Conservation (phyloP, 2,888 invertebrate genomes). For the Eilema depressum region DNA sequence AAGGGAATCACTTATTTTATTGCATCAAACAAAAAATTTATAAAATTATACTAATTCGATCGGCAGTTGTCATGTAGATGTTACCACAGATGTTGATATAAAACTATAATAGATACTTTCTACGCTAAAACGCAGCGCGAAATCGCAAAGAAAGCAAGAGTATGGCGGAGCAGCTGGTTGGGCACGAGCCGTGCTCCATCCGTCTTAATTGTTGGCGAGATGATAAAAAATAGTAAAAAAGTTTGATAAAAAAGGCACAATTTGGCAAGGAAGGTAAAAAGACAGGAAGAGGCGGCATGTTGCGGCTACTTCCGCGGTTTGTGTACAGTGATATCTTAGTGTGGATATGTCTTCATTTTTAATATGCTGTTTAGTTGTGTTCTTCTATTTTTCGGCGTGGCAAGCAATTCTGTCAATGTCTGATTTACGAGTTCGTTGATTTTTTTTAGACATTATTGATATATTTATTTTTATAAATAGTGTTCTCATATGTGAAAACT, state of each 20-base stretch:
- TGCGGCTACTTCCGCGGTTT: constrained; percentile 84
- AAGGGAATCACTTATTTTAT: too few species aligned
- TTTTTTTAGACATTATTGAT: not conserved
- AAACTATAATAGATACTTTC: constrained; percentile 39
- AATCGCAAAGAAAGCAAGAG: constrained; percentile 68
- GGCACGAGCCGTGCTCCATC: constrained; percentile 79
- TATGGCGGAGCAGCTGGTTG: constrained; percentile 67
- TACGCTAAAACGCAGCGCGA: constrained; percentile 47
- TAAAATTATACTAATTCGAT: not conserved
- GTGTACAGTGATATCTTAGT: constrained; percentile 43
- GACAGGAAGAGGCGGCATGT: constrained; percentile 83
- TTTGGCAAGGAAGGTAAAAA: constrained; percentile 77
- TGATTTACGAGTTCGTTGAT: too few species aligned
- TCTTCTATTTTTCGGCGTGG: too few species aligned
- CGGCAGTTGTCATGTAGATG: constrained; percentile 27
- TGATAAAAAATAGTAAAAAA: constrained; percentile 64
- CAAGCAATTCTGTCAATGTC: too few species aligned
- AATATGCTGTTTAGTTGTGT: too few species aligned
- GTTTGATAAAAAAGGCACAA: constrained; percentile 70
- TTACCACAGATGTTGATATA: constrained; percentile 39
- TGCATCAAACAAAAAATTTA: too few species aligned
- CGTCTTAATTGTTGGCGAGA: constrained; percentile 66
- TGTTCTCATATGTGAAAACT: too few species aligned
- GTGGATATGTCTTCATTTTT: constrained; percentile 54
- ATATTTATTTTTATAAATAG: not conserved